A percentile compares a stretch with the other conserved stretches of the same genome.
Evolutionary conservation across 2,888 invertebrate genomes (phyloP).

Genomic region (Poecilobothrus nobilitatus): DNA sequence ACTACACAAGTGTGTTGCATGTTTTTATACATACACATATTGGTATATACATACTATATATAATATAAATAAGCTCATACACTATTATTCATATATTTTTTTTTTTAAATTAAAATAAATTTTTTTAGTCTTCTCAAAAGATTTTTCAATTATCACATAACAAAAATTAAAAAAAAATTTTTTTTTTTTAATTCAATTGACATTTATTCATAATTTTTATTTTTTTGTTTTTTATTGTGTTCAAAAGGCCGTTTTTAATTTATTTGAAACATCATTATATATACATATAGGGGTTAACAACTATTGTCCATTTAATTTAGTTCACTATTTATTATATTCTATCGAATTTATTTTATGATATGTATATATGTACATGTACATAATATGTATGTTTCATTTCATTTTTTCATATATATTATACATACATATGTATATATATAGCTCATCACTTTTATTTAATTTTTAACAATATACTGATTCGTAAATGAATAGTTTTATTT

Average conservation of each 20-base stretch:
- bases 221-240: background rate
- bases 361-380: too few species aligned
- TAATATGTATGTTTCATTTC: too few species aligned
- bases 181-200: background rate
- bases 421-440: too few species aligned
- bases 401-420: too few species aligned
- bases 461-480: too few species aligned
- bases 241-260: constrained; percentile 1
- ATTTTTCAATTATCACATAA: constrained; percentile 4
- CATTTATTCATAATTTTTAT: background rate
- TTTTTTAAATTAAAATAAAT: background rate
- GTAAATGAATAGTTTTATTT: too few species aligned
- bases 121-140: background rate
- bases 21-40: background rate
- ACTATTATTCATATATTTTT: background rate
- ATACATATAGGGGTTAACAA: background rate
- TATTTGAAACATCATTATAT: background rate
- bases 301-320: background rate
- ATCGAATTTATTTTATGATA: too few species aligned
- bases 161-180: background rate
- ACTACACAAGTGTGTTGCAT: background rate
- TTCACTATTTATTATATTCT: background rate
- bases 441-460: too few species aligned
- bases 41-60: background rate
- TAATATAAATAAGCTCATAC: background rate